Base-by-base conservation (phyloP, 1,140 invertebrate species). In the Diabrotica undecimpunctata region DNA sequence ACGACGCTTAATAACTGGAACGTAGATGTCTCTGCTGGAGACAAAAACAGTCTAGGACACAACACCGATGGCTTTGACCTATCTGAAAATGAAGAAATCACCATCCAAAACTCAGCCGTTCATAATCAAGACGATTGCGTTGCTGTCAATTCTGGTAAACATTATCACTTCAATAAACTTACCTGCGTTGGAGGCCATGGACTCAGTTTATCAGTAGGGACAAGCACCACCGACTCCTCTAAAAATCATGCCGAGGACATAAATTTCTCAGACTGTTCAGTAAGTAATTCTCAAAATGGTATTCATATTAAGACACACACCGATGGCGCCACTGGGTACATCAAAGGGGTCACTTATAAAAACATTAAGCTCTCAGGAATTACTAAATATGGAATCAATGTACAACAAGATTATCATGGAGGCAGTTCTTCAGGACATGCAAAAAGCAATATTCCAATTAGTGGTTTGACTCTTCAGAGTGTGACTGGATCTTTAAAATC, bases 11-110 rank as follows among this genome's bases (percentile, higher is more conserved):
- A 54, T 37, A 11, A 14, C 5, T 66, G 50, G 35, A 62, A 56
- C 11, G 51, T 66, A 6, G 65, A 66, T 56, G 59, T 61, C 46
- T 61, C 65, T 36, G 59, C 50, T 37, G 65, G 59, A 57, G 65
- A 56, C n/a, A 53, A 51, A 46, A 51, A 51, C 13, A 38, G 6
- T 13, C 36, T 61, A 7, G 63, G 63, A 3, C 60, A 61, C 64
- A 68, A 68, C 50, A 68, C 63, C 25, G 67, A 68, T 54, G 67
- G 67, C 46, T 68, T 68, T 37, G 67, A 65, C 51, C n/a, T 68
- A 11, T 65, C 64, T 14, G 55, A 56, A 5, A 59, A 59, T 3
- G 58, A 25, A 7, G 46, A 55, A 7, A 57, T 68, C 9, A 59
- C 55, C 25, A 51, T 68, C 25, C 25, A 62, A 46, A 66, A 68